phyloP scores from a whole-genome alignment of 2,113 vertebrate genomes.

The Aphelocoma coerulescens region DNA sequence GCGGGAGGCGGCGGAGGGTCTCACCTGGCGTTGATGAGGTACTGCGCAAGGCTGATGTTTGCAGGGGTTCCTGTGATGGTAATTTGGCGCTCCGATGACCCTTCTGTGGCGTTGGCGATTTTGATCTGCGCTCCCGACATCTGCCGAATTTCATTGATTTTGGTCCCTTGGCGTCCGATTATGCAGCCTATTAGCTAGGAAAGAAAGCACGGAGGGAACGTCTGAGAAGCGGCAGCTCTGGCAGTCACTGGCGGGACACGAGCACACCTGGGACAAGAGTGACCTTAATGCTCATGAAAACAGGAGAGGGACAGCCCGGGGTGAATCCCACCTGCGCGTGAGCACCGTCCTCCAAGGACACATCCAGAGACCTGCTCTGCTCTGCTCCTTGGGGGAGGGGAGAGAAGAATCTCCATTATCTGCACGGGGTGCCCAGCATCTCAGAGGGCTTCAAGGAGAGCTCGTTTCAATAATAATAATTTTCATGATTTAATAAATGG shows the following conservation, averaged over 20 bases:
- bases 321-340: neutral
- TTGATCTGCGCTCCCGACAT: constrained; percentile 99
- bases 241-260: neutral
- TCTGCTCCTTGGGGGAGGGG: neutral
- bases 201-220: constrained; percentile 57
- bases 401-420: neutral
- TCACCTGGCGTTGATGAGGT: constrained; percentile 99
- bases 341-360: neutral
- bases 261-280: neutral
- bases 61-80: constrained; percentile 98
- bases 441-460: neutral
- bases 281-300: constrained; percentile 1
- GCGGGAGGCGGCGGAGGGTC: neutral
- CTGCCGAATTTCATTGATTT: constrained; percentile 99
- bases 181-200: constrained; percentile 99
- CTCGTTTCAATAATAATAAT: neutral
- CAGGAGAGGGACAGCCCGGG: neutral
- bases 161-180: constrained; percentile 98
- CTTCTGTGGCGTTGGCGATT: constrained; percentile 97
- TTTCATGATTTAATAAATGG: neutral
- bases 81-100: constrained; percentile 96
- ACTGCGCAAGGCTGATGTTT: constrained; percentile 98
- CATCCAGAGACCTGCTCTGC: neutral
- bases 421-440: neutral
- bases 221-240: constrained; percentile 31